A percentile compares a stretch with the other conserved stretches of the same genome.
Conservation (phyloP, 2,888 invertebrate species). For the Lacanobia oleracea region DNA sequence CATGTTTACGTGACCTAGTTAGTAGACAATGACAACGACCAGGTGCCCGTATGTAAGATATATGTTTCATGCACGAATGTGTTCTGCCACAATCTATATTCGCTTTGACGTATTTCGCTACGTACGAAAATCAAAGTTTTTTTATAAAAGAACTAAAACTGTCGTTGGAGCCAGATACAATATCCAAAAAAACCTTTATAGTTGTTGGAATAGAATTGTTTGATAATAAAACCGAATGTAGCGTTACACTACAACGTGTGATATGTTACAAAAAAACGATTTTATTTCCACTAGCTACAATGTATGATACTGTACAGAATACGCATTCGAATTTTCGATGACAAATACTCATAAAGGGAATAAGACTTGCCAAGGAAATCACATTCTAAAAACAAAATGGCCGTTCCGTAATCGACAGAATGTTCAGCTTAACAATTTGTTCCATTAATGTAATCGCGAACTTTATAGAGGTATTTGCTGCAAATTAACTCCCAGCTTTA, state of each 20-base stretch:
- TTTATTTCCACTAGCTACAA: conserved; percentile 33
- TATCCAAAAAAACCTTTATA: conserved; percentile 46
- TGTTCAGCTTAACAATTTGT: conserved; percentile 75
- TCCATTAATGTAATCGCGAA: conserved; percentile 74
- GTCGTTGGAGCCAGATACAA: conserved; percentile 32
- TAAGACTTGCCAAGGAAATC: conserved; percentile 53
- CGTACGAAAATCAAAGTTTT: conserved; percentile 43
- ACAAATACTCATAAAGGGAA: conserved; percentile 32
- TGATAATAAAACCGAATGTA: conserved; percentile 47
- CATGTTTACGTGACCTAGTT: conserved; percentile 79
- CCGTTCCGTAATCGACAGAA: conserved; percentile 53
- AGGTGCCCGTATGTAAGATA: conserved; percentile 69
- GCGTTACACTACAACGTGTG: conserved; percentile 39
- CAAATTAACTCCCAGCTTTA: conserved; percentile 77
- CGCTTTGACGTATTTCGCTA: conserved; percentile 54
- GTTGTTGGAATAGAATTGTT: conserved; percentile 35
- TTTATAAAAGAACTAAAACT: conserved; percentile 43
- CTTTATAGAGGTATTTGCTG: conserved; percentile 77
- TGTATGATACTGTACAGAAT: conserved; percentile 1
- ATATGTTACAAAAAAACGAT: conserved; percentile 37
- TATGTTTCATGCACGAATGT: conserved; percentile 68
- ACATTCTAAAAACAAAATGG: conserved; percentile 61
- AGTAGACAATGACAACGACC: conserved; percentile 67
- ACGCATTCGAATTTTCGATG: background rate
- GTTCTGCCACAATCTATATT: conserved; percentile 63